A percentile compares a stretch with the other conserved stretches of the same genome.
Conservation (phyloP, 92 coral and sea anemone species). For the Phenganax subtilis region DNA sequence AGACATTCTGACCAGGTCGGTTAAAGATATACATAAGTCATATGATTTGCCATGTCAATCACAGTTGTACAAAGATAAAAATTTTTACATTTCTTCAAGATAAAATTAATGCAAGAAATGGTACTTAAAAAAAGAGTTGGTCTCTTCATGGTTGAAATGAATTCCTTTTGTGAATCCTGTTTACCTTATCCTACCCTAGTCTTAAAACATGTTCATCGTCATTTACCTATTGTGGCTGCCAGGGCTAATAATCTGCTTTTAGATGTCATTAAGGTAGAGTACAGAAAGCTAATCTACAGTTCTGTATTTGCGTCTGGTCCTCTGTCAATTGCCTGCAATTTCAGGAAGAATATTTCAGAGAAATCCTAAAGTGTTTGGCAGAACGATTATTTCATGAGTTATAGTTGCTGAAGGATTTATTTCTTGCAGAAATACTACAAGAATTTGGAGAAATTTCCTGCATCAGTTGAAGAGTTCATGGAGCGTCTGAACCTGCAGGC, state of each 20-base stretch:
- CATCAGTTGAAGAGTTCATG: conserved; percentile 85
- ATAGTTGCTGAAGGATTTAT: too few species aligned
- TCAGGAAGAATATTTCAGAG: too few species aligned
- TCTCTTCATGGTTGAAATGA: conserved; percentile 66
- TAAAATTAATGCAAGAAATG: conserved; percentile 72
- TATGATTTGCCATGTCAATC: neutral
- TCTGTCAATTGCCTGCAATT: neutral
- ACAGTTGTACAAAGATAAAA: neutral
- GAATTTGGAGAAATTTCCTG: conserved; percentile 75
- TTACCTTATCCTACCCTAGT: conserved; percentile 77
- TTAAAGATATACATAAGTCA: neutral
- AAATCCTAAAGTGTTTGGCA: too few species aligned
- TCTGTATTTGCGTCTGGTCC: neutral
- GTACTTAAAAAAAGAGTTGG: conserved; percentile 66
- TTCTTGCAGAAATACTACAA: conserved; percentile 66
- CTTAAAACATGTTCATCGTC: conserved; percentile 60
- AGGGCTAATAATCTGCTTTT: conserved; percentile 71
- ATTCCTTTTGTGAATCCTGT: conserved; percentile 62
- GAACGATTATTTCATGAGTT: too few species aligned
- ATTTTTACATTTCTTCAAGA: conserved; percentile 40
- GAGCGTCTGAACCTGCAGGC: conserved; percentile 78
- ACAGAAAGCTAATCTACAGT: neutral
- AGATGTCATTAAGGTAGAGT: conserved; percentile 74
- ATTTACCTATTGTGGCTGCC: conserved; percentile 86
- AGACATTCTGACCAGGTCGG: conserved; percentile 82